Conservation (phyloP, 2,113 vertebrate species). For the Tragelaphus scriptus region DNA sequence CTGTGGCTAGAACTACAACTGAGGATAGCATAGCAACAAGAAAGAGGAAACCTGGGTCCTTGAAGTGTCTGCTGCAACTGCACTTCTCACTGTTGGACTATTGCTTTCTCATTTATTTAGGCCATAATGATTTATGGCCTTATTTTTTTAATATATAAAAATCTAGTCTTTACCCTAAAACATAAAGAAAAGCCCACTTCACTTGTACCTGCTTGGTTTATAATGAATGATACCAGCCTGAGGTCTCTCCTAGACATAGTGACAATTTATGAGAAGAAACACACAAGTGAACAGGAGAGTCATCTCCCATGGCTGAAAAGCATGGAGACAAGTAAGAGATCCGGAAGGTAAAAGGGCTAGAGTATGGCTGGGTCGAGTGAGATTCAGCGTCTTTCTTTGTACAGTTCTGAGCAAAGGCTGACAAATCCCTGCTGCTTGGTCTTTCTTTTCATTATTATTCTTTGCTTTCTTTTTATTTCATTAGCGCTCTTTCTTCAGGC, state of each 20-base stretch:
- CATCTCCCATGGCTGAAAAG: background rate
- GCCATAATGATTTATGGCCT: background rate
- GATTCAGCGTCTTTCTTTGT: background rate
- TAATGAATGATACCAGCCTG: background rate
- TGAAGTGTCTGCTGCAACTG: background rate
- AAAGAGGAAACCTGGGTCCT: background rate
- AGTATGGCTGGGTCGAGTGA: rapidly evolving
- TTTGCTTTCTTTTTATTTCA: background rate
- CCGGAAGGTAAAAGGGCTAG: background rate
- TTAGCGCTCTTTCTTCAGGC: conserved; percentile 1
- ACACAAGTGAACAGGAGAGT: background rate
- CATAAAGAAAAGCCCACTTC: background rate
- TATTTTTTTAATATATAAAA: background rate
- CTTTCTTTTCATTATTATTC: background rate
- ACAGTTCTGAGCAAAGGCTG: background rate
- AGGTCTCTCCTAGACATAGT: background rate
- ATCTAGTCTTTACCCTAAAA: background rate
- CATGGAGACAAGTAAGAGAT: rapidly evolving
- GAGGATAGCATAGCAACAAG: background rate
- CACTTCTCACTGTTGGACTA: no score
- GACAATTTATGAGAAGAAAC: background rate
- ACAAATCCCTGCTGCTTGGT: background rate
- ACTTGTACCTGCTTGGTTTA: background rate
- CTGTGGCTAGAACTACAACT: background rate
- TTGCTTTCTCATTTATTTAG: background rate